These are phyloP conservation scores for Pteronotus mesoamericanus DNA, from an alignment of 2,797 vertebrate genomes.

Conservation along the genomic window DNA sequence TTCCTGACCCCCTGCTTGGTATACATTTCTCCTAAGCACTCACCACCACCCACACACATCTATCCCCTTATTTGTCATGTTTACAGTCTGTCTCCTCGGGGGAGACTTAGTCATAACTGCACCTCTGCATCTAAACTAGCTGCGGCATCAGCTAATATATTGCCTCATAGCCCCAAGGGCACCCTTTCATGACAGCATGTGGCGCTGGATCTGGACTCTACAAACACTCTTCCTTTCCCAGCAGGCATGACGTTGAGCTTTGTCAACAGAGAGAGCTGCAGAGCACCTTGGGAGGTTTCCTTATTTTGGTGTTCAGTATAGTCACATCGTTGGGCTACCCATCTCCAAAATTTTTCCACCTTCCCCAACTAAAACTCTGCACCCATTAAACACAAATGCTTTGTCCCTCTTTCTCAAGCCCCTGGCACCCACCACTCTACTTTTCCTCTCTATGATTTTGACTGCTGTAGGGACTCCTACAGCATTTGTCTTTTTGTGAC, in stretches of 20 bases:
- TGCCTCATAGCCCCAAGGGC: neutral
- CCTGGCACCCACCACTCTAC: neutral
- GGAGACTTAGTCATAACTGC: neutral
- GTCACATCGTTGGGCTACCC: neutral
- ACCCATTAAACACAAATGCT: neutral
- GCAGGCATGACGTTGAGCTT: neutral
- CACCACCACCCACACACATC: neutral
- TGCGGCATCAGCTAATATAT: neutral
- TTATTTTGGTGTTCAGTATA: neutral
- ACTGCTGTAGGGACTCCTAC: neutral
- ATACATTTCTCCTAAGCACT: neutral
- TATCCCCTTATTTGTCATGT: neutral
- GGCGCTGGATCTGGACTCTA: neutral
- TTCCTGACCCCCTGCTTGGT: neutral
- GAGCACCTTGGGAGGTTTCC: neutral
- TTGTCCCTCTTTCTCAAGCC: neutral
- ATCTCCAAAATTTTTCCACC: neutral
- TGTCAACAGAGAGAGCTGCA: neutral
- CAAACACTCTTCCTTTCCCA: neutral
- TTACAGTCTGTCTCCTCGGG: neutral
- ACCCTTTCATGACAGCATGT: neutral
- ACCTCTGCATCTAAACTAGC: neutral
- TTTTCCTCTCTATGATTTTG: neutral
- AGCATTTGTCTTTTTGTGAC: neutral
- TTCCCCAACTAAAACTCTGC: neutral